Percentiles rank a stretch among this genome's conserved stretches.
Evolutionary conservation across 2,113 vertebrate species (phyloP).

Genomic region (Muntiacus muntjak): DNA sequence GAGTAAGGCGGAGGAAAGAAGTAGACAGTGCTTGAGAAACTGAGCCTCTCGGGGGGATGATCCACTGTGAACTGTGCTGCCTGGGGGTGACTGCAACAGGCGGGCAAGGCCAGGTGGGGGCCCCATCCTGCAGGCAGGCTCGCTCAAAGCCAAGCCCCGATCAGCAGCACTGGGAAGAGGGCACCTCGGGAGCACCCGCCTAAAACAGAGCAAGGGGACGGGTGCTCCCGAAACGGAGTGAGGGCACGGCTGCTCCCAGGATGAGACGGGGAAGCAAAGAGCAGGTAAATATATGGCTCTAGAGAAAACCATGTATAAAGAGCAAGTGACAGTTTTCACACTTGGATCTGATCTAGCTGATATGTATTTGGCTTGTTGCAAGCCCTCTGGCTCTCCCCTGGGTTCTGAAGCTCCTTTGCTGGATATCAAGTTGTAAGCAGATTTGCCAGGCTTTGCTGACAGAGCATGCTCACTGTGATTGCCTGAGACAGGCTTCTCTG

Average conservation of each 20-base stretch:
- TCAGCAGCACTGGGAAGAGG: not conserved
- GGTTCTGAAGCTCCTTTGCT: not conserved
- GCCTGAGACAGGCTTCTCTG: not conserved
- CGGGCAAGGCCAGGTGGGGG: not conserved
- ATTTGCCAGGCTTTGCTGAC: not conserved
- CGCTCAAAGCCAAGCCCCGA: fast-evolving
- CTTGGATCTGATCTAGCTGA: not conserved
- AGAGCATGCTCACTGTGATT: not conserved
- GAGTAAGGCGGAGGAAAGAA: not conserved
- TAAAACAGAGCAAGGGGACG: not conserved
- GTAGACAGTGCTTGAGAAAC: too few species aligned
- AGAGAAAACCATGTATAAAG: not conserved
- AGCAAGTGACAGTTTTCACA: not conserved
- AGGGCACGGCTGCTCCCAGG: not conserved
- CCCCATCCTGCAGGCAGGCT: not conserved
- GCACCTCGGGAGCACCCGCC: not conserved
- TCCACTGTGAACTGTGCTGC: not conserved
- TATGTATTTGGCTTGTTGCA: not conserved
- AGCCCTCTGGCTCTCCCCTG: not conserved
- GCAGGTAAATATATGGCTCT: not conserved
- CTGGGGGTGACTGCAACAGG: too few species aligned
- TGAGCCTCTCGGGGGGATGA: not conserved
- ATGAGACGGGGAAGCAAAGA: not conserved
- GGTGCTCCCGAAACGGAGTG: not conserved
- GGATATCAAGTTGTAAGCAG: not conserved